Evolutionary conservation across 53 echinoderm and acorn worm species (phyloP).

Genomic region (Antedon mediterranea): DNA sequence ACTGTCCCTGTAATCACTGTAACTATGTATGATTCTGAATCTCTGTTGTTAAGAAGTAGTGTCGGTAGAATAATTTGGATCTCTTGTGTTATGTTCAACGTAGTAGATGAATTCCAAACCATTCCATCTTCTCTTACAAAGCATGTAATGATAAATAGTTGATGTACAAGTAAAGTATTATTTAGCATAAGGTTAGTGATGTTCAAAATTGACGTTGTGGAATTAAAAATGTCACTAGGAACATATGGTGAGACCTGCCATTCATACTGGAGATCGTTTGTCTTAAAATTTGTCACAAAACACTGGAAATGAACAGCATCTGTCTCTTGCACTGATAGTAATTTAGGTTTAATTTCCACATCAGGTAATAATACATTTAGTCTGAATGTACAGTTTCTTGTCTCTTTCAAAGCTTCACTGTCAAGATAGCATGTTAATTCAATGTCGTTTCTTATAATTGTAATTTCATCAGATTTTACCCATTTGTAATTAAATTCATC

Average conservation of each 20-base stretch:
- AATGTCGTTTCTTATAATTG: background rate
- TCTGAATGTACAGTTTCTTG: background rate
- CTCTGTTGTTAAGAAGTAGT: no score
- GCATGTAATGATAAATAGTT: no score
- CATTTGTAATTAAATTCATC: background rate
- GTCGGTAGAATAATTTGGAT: no score
- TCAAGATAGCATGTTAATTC: background rate
- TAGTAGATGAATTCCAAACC: no score
- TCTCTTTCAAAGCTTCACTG: background rate
- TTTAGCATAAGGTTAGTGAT: background rate
- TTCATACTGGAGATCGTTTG: background rate
- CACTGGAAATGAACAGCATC: background rate
- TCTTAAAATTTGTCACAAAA: background rate
- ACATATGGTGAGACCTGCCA: background rate
- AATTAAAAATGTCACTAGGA: background rate
- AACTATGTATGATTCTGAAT: no score
- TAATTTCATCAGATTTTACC: background rate
- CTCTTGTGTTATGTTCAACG: no score
- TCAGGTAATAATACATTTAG: background rate
- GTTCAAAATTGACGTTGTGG: background rate
- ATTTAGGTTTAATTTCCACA: background rate
- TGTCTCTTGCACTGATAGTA: background rate
- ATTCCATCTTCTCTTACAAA: no score
- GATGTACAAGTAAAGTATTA: no score
- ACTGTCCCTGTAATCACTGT: no score